Evolutionary conservation across 2,113 vertebrate genomes (phyloP), one percentile per base, ranked within the genome.

Genomic region (Heteronetta atricapilla): DNA sequence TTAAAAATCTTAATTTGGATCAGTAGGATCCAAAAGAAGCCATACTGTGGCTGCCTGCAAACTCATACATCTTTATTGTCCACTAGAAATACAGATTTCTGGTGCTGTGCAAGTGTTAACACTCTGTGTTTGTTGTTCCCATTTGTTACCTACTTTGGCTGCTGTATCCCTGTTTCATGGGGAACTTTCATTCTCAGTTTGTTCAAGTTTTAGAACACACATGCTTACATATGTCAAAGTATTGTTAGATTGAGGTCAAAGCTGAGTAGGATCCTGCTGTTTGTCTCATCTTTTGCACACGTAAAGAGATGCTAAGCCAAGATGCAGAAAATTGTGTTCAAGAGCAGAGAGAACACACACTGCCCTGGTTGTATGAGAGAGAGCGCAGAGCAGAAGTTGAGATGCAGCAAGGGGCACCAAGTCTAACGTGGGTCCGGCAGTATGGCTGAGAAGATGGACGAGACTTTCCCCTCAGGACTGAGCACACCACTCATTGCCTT

Each of bases 351-450:
- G 8, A 3, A 2, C 22, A 6, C 2, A 0, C 55, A 11, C 28
- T 81, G 2, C 2, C 3, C 7, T 81, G 20, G 38, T 52, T 1
- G 20, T 29, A 3, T 0, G 0, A 18, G 2, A 21, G 29, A 31
- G 58, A 20, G 15, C 4, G 55, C 33, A 23, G 60, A 63, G 42
- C 40, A 53, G 73, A 8, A 12, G 33, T 44, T 17, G 33, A 74
- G 44, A 28, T n/a, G 18, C 28, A 74, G 23, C 19, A 67, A 63
- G 67, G 33, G 50, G 23, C 16, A 16, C 1, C 9, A 78, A 29
- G 17, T 19, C 46, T 70, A 22, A 10, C 1, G 13, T n/a, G 40
- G 16, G 13, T 17, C 40, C 44, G 55, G 38, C 12, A 40, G 21
- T 3, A 42, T 0, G 1, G 15, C 33, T 77, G 33, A 26, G 23